Base-by-base conservation (phyloP, 2,113 vertebrate species). In the Passer domesticus region DNA sequence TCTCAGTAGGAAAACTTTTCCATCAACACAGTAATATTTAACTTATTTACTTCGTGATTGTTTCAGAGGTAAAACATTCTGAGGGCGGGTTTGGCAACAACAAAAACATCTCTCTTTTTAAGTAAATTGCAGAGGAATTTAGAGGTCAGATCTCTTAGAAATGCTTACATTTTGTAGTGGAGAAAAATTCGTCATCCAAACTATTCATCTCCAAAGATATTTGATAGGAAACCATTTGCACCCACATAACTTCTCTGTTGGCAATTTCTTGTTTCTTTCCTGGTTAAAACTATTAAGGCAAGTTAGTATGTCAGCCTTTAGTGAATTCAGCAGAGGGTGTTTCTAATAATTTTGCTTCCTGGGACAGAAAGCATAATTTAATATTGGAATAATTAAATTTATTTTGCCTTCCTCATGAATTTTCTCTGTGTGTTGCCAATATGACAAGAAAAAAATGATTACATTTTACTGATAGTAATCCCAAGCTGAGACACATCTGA, bases 181-280 rank as follows among this genome's bases (percentile, higher is more conserved):
- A 89, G 77, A 69, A 79, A 73, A 94, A 91, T 98, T 93, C 97
- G 93, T 97, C 96, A 97, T 58, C 39, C 78, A 69, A 96, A 90
- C 81, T 90, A 87, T 96, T 97, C 30, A 8, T 94, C 86, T 96
- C 72, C 46, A 60, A 91, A 96, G 95, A 89, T 96, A 66, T 95
- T 97, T 97, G 96, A 96, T 96, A 88, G 52, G 92, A 94, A 94
- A 96, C 82, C 31, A 15, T 93, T 91, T 87, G 94, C 95, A 90
- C 95, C 94, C 95, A 95, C 97, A 78, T 95, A 88, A 35, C 72
- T 87, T 93, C 73, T 96, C 90, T 60, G 82, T 83, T 91, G 82
- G 59, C 68, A 94, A 27, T 90, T 93, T 92, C 30, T 95, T 93
- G 50, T 91, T 95, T 87, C 33, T 86, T 41, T 92, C 79, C 69